Evolutionary conservation across 2,888 invertebrate genomes (phyloP), one percentile per base, ranked within the genome.

Genomic region (Ophioninae sp.): DNA sequence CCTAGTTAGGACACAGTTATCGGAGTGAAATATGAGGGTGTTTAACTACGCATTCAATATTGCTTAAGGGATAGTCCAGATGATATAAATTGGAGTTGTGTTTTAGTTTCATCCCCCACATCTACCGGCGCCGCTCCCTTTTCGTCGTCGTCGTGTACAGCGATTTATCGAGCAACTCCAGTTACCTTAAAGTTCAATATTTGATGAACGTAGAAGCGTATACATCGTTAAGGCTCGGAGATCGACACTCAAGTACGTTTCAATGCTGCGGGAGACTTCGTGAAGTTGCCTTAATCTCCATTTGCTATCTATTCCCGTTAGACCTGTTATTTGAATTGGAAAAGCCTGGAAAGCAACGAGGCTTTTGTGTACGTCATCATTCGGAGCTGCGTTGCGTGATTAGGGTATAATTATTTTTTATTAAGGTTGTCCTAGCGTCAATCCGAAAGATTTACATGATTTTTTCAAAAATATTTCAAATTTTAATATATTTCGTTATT

Each of bases 21-120:
- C 44, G 20, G 61, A 44, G 22, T 39, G 51, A 51, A 51, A 44
- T 58, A 44, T 65, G 13, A 22, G 37, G 73, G 22, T n/a, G 59
- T 61, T 71, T 23, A 51, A 20, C 56, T 71, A 79, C 75, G 78
- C 79, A 79, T 79, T 79, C 65, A 67, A 79, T 64, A 75, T 75
- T 77, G 69, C 69, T 78, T 71, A 74, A 81, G 58, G 83, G 61
- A 75, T 80, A 64, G 44, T 78, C 10, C 7, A 8, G 69, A 56
- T 51, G 51, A 61, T 39, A 44, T 10, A 23, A 79, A 61, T 74
- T 13, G 56, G 58, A 30, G 6, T 69, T 56, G 51, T 56, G 39
- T 79, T 65, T 51, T 58, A 20, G 58, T 65, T 67, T 51, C 75
- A 20, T 77, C 51, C 68, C 30, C 59, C 72, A 61, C 44, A 30